Base-by-base conservation (phyloP, 1,140 invertebrate species). In the Marisa cornuarietis region DNA sequence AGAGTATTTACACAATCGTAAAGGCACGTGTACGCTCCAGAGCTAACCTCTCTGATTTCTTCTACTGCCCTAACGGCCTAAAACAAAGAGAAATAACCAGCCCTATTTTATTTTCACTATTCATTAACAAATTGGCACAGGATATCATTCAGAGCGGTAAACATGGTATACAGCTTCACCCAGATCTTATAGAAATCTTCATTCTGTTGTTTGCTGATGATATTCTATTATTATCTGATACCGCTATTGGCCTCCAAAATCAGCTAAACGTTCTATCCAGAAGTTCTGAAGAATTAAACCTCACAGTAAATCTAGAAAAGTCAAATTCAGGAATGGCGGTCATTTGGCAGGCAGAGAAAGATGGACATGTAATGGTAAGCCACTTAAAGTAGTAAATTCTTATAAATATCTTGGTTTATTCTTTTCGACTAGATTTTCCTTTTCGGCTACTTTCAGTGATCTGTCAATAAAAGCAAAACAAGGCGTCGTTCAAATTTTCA, bases 21-120 rank as follows among this genome's bases (percentile, higher is more conserved):
- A 54, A 61, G 61, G 20, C 54, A 22, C 20, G 51, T 61, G 73
- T 76, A 18, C 54, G 49, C 11, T n/a, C n/a, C 31, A 26, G n/a
- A 24, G n/a, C 18, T 14, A 51, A 54, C 20, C 16, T 76, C 22
- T n/a, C 73, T 54, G 73, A 76, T 26, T 54, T 58, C 6, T 6
- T 76, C n/a, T 58, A 51, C 16, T 76, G 73, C 61, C 22, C 42
- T 11, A 16, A n/a, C n/a, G 73, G 73, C 61, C 13, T 76, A 4
- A 61, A 24, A 62, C 73, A 61, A 76, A 52, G 73, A 22, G 42
- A 61, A 26, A 61, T n/a, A n/a, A n/a, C n/a, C n/a, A n/a, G n/a
- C n/a, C n/a, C n/a, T n/a, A n/a, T n/a, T n/a, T 62, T 61, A 14
- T 63, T 76, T 61, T 76, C 73, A 22, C 61, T 49, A 72, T 72